Conservation (phyloP, 1,140 invertebrate genomes). For the Ceratitis capitata region DNA sequence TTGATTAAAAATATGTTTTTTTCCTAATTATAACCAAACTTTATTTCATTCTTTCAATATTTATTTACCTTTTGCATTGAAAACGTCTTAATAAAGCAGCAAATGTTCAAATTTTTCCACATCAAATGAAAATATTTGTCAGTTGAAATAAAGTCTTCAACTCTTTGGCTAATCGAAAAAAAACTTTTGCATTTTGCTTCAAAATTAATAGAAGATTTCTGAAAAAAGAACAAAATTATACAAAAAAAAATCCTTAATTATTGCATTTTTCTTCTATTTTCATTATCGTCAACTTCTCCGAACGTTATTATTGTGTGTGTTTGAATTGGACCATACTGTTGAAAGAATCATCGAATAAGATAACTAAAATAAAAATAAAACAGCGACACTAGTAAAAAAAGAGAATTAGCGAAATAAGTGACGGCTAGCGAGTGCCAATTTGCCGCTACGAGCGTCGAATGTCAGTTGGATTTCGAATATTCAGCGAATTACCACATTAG, state of each 20-base stretch:
- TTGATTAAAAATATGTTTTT: no score
- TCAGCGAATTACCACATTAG: neutral
- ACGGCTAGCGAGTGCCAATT: neutral
- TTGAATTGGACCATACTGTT: neutral
- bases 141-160: neutral
- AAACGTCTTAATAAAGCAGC: neutral
- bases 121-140: neutral
- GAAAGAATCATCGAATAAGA: neutral
- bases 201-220: neutral
- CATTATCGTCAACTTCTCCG: neutral
- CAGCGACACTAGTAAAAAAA: neutral
- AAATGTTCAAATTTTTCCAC: neutral
- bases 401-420: neutral
- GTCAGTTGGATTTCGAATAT: constrained; percentile 41
- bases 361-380: neutral
- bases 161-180: neutral
- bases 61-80: no score
- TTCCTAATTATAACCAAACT: no score
- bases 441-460: constrained; percentile 36
- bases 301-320: neutral
- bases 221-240: neutral
- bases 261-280: neutral
- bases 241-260: neutral
- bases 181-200: neutral
- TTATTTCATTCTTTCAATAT: no score